Evolutionary conservation across 37 sponge, comb jelly and placozoan species (phyloP).

Genomic region (Spongilla lacustris): DNA sequence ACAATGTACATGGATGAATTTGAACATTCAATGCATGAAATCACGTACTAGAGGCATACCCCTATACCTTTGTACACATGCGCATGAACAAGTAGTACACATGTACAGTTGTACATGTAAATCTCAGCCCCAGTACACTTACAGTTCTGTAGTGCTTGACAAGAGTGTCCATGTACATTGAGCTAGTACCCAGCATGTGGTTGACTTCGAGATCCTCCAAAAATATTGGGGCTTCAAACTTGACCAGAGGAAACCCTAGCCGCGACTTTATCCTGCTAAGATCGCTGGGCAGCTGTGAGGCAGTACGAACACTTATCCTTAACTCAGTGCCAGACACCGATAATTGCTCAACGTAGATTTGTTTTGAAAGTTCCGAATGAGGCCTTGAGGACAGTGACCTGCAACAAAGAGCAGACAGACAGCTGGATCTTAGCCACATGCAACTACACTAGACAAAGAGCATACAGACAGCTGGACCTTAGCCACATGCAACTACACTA

Average conservation of each 20-base stretch:
- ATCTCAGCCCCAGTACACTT: not conserved
- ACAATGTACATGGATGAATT: too few relatives aligned
- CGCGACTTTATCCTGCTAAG: conserved; percentile 58
- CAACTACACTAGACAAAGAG: too few relatives aligned
- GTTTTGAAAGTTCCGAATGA: conserved; percentile 8
- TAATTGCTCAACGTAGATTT: conserved; percentile 70
- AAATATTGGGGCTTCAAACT: conserved; percentile 74
- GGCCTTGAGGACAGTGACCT: not conserved
- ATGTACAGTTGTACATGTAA: not conserved
- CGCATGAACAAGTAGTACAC: too few relatives aligned
- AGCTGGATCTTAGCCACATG: too few relatives aligned
- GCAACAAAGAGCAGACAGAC: not conserved
- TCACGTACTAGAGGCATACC: too few relatives aligned
- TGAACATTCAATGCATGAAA: too few relatives aligned
- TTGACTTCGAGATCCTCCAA: conserved; percentile 39
- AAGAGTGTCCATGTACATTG: conserved; percentile 26
- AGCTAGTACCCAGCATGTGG: conserved; percentile 55
- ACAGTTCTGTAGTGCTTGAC: conserved; percentile 72
- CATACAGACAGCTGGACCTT: too few relatives aligned
- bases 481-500: too few relatives aligned
- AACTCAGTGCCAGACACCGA: conserved; percentile 38
- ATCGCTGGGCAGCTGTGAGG: conserved; percentile 76
- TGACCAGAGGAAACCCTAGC: conserved; percentile 68
- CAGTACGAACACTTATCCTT: conserved; percentile 63
- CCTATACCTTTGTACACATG: too few relatives aligned